A percentile compares a stretch with the other conserved stretches of the same genome.
These are phyloP conservation scores for Alouatta palliata DNA, from an alignment of 2,113 vertebrate species.

Conservation along the genomic window DNA sequence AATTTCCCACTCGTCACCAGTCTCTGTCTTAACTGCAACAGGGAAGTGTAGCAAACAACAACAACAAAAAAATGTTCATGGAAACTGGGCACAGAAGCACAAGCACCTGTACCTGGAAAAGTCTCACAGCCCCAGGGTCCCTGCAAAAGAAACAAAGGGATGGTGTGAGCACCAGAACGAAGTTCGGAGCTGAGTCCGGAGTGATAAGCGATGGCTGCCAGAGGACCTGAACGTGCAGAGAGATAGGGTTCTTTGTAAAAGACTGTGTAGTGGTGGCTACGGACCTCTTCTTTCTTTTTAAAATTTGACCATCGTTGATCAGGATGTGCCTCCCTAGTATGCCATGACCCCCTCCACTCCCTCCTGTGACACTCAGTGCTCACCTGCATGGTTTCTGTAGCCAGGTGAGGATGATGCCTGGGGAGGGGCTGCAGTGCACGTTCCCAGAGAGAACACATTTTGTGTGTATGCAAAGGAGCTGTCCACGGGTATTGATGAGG, in stretches of 20 bases:
- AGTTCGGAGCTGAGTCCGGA: slow-evolving; percentile 48
- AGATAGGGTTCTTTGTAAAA: background rate
- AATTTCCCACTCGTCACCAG: slow-evolving; percentile 55
- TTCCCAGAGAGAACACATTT: background rate
- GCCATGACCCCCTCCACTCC: no score
- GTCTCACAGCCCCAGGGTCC: slow-evolving; percentile 72
- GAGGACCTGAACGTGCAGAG: accelerated
- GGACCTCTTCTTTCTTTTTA: background rate
- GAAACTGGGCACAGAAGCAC: slow-evolving; percentile 68
- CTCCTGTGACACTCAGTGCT: no score
- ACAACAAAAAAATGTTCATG: slow-evolving; percentile 48
- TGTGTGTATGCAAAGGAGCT: background rate
- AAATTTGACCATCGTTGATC: background rate
- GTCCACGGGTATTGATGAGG: background rate
- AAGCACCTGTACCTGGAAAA: slow-evolving; percentile 63
- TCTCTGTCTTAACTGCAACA: slow-evolving; percentile 36
- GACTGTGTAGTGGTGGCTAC: background rate
- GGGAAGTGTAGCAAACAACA: background rate
- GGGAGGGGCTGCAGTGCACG: background rate
- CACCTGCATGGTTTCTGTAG: background rate
- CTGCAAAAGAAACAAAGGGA: slow-evolving; percentile 77
- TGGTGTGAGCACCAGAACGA: background rate
- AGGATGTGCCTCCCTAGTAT: no score
- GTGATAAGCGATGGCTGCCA: background rate
- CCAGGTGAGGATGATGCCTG: no score